Evolutionary conservation across 2,113 vertebrate species (phyloP).

Genomic region (Elephas maximus): DNA sequence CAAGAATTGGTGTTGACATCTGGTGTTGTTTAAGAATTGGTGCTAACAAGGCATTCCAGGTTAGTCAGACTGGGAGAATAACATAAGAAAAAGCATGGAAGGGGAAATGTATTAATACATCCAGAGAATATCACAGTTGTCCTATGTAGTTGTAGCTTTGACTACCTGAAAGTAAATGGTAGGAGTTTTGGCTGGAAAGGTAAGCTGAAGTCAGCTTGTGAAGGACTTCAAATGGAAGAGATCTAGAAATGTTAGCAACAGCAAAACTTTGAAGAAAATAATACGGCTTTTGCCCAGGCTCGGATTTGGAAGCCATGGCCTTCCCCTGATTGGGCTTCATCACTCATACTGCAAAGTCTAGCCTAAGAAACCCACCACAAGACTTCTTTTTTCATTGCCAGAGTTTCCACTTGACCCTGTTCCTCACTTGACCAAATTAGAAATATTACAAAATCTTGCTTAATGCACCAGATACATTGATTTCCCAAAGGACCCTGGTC

Average conservation of each 20-base stretch:
- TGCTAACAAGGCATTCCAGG: neutral
- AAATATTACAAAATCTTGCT: conserved; percentile 21
- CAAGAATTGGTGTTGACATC: neutral
- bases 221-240: neutral
- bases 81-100: neutral
- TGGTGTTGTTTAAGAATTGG: neutral
- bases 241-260: neutral
- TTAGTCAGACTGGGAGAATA: neutral
- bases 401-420: neutral
- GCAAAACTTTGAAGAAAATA: neutral
- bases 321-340: neutral
- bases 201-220: neutral
- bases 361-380: neutral
- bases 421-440: neutral
- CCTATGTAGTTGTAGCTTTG: neutral
- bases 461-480: neutral
- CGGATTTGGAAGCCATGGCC: neutral
- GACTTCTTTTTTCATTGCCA: neutral
- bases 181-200: neutral
- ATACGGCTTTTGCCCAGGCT: neutral
- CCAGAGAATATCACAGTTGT: neutral
- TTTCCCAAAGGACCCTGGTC: neutral
- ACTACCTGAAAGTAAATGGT: neutral
- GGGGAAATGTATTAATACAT: neutral
- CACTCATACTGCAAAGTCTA: neutral